Base-by-base conservation (phyloP, 2,888 invertebrate genomes). In the Dascillus cervinus region DNA sequence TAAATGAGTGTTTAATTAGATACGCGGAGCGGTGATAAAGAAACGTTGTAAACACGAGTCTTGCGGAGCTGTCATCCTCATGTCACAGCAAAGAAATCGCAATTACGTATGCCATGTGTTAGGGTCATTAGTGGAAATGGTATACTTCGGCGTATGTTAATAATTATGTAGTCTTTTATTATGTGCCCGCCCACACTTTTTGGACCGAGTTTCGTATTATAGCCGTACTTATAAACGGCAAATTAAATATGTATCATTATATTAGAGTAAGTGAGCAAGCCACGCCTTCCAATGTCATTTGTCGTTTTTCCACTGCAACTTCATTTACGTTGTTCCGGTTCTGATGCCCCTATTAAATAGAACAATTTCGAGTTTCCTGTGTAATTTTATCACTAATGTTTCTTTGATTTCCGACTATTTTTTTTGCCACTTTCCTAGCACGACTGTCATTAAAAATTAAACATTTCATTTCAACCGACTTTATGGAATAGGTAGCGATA, bases 221-320 rank as follows among this genome's bases (percentile, higher is more conserved):
- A 41, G 37, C 30, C 39, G 43, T 48, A 42, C 48, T 49, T 53
- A 43, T 49, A 55, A 55, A 49, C 47, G 50, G 41, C 41, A 50
- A 52, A 55, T 55, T 55, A 55, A 55, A 55, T 53, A 53, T 50
- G 51, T 54, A 50, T 55, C 50, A 55, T 55, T 55, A 55, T 47
- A 49, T 39, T 37, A 40, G 37, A 44, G 48, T 52, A 50, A 51
- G 49, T 49, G 48, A 49, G 43, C 41, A 36, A 40, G 46, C 39
- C 50, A 49, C 53, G 51, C 53, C 51, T 47, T 39, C 45, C 39
- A 22, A 39, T 51, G 51, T 55, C 50, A 51, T 53, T 53, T 53
- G 45, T 46, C 47, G 46, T 50, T 53, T 51, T 52, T 50, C 49
- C 47, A 41, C 44, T 46, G 46, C 45, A 49, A 49, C 47, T 46